Evolutionary conservation across 2,113 vertebrate species (phyloP).

Genomic region (Cavia porcellus): DNA sequence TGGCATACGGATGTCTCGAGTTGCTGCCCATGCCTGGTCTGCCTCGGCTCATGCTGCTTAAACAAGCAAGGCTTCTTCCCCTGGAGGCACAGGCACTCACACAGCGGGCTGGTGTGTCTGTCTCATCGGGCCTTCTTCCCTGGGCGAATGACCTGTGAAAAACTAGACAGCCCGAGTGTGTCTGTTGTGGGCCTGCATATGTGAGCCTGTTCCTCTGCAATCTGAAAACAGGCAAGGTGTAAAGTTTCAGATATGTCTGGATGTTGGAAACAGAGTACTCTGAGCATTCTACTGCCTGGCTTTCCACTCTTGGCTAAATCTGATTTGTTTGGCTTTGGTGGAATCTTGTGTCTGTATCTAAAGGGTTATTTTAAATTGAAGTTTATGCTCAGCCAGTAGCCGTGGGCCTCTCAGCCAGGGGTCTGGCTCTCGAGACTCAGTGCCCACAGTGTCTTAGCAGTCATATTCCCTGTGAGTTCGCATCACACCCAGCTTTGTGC

Average conservation of each 20-base stretch:
- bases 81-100: not conserved
- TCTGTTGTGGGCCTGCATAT: accelerated
- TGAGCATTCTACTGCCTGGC: not conserved
- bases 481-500: not conserved
- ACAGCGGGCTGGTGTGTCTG: not conserved
- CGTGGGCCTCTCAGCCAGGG: not conserved
- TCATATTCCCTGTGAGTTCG: not conserved
- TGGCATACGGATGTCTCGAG: not conserved
- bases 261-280: not conserved
- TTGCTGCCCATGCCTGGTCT: not conserved
- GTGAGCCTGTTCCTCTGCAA: not conserved
- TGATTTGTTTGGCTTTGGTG: not conserved
- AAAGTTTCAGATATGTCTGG: not conserved
- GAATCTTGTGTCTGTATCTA: not conserved
- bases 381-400: not conserved
- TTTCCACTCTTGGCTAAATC: not conserved
- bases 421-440: not conserved
- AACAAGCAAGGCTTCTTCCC: not conserved
- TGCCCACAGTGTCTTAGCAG: not conserved
- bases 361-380: slow-evolving; percentile 6
- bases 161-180: not conserved
- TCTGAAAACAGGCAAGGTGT: not conserved
- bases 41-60: not conserved
- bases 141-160: not conserved
- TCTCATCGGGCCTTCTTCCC: not conserved